phyloP scores from a whole-genome alignment of 2,888 invertebrate species.

The Cheilosia pagana region DNA sequence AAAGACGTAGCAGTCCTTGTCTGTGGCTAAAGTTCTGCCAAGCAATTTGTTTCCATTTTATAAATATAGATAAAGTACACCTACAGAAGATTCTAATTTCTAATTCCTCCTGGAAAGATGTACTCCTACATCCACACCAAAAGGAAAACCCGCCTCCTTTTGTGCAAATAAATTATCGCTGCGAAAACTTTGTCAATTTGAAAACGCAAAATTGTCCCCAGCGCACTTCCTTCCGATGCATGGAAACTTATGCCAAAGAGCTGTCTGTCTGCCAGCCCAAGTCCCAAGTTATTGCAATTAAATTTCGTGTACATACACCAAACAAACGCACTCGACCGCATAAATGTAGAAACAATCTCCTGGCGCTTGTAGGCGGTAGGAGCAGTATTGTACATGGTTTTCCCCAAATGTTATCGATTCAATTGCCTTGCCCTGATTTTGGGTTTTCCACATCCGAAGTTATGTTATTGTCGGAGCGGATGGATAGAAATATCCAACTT shows the following conservation, averaged over 20 bases:
- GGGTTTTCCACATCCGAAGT: conserved; percentile 42
- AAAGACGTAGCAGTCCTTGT: too few relatives aligned
- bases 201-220: conserved; percentile 37
- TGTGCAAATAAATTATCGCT: conserved; percentile 47
- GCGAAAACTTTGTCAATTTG: conserved; percentile 60
- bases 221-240: conserved; percentile 20
- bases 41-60: conserved; percentile 51
- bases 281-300: conserved; percentile 59
- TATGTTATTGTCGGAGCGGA: conserved; percentile 58
- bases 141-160: neutral
- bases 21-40: conserved; percentile 19
- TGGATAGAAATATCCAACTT: conserved; percentile 24
- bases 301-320: conserved; percentile 29
- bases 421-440: conserved; percentile 1
- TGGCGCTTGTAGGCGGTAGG: neutral
- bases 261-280: conserved; percentile 6
- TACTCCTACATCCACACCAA: neutral
- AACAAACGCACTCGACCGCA: conserved; percentile 24
- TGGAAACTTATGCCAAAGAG: conserved; percentile 4
- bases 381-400: neutral
- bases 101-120: too few relatives aligned
- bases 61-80: too few relatives aligned
- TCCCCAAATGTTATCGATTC: conserved; percentile 58
- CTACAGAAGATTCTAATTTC: too few relatives aligned
- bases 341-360: conserved; percentile 37